Base-by-base conservation (phyloP, 2,797 vertebrate genomes). In the Serranus cabrilla region DNA sequence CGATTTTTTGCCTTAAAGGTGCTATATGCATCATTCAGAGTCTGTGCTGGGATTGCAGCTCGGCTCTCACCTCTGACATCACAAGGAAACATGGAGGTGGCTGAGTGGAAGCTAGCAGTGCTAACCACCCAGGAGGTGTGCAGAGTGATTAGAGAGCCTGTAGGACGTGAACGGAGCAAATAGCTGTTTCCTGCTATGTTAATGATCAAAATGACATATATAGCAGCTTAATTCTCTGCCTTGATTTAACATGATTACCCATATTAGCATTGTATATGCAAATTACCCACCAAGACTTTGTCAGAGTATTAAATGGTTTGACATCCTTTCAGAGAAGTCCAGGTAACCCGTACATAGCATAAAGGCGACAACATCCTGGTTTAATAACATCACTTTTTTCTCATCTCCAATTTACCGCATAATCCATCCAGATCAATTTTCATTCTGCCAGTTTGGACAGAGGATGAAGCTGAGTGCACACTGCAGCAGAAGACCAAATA, bases 351-450 rank as follows among this genome's bases (percentile, higher is more conserved):
- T n/a, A n/a, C n/a, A n/a, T 8, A 56, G 20, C 57, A 52, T 31
- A 60, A 84, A 63, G 25, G 47, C 60, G 64, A 31, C 59, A 76
- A 58, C 65, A 62, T 68, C 45, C 51, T 37, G 60, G 34, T 74
- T 80, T 79, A 61, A 79, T 57, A 71, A 20, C 40, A 1, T 40
- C 13, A 67, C 21, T 60, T 58, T 66, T 5, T 43, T 66, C 42
- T 78, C 64, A 68, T 61, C 67, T 83, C 60, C 81, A 80, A 2
- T 77, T 74, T 70, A 5, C 43, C 13, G 7, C 69, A 64, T 85
- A 42, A 90, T 86, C 71, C 63, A 34, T 71, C 73, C 77, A 71
- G 77, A 90, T 91, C 83, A 74, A 83, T 90, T 86, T 87, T 77
- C 65, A 76, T 85, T 84, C 71, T 47, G 65, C 52, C 65, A 50